These are phyloP conservation scores for Crambe crambe DNA, from an alignment of 37 sponge, comb jelly and placozoan species.

Conservation along the genomic window DNA sequence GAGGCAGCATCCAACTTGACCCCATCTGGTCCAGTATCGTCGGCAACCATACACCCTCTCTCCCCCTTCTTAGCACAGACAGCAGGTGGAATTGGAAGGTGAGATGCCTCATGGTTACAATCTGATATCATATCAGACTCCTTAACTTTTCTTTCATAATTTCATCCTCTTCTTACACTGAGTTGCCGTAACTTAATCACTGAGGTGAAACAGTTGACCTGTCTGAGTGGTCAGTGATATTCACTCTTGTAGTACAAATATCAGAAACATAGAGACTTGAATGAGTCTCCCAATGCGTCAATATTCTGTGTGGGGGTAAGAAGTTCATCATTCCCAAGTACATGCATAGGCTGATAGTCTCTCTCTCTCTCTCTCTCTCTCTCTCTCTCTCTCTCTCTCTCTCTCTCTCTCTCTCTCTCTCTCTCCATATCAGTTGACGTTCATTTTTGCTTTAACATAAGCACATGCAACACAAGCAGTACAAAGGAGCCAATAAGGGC, in stretches of 20 bases:
- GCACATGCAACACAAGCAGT: too few relatives aligned
- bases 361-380: not conserved
- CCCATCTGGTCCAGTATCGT: slow-evolving; percentile 23
- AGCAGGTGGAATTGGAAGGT: slow-evolving; percentile 19
- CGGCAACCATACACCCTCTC: slow-evolving; percentile 20
- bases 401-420: slow-evolving; percentile 3
- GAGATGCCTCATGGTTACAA: too few relatives aligned
- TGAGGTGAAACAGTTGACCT: too few relatives aligned
- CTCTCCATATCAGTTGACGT: too few relatives aligned
- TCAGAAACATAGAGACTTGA: not conserved
- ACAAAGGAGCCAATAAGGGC: too few relatives aligned
- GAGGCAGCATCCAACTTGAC: slow-evolving; percentile 24
- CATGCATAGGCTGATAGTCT: not conserved
- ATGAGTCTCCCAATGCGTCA: not conserved
- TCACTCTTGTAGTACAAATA: not conserved
- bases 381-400: not conserved
- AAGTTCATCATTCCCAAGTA: not conserved
- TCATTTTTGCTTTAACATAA: not conserved
- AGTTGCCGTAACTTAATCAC: too few relatives aligned
- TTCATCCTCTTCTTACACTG: too few relatives aligned
- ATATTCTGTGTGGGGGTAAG: too few relatives aligned
- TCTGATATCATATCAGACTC: not conserved
- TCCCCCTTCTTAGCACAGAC: slow-evolving; percentile 28
- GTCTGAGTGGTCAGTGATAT: slow-evolving; percentile 8
- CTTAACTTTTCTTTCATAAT: not conserved